Conservation (phyloP, 1,140 invertebrate genomes). For the Trichoplusia ni region DNA sequence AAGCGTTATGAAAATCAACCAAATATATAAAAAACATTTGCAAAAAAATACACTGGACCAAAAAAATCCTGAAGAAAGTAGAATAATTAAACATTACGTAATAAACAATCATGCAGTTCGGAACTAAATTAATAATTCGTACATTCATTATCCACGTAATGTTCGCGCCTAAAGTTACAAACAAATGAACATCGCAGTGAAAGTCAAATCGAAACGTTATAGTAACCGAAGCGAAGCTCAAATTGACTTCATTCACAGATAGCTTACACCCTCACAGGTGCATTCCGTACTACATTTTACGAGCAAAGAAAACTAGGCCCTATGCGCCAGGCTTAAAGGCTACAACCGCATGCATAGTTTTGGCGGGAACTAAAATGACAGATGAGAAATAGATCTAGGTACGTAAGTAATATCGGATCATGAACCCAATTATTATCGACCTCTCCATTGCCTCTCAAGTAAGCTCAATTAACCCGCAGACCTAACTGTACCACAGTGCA, state of each 20-base stretch:
- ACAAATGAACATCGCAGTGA: too few relatives aligned
- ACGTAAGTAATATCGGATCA: constrained; percentile 4
- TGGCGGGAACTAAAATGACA: background rate
- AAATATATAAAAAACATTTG: too few relatives aligned
- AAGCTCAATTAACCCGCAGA: background rate
- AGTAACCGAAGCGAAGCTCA: background rate
- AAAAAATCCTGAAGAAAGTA: too few relatives aligned
- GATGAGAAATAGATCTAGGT: background rate
- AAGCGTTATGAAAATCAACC: too few relatives aligned
- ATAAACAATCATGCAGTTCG: too few relatives aligned
- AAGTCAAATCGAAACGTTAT: too few relatives aligned
- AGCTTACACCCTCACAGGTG: background rate
- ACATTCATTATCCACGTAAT: too few relatives aligned
- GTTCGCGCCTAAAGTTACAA: too few relatives aligned
- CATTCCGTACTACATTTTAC: background rate
- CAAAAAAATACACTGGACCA: too few relatives aligned
- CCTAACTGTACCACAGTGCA: background rate
- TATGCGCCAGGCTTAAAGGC: background rate
- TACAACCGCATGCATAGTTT: background rate
- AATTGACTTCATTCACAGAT: background rate
- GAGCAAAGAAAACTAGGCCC: background rate
- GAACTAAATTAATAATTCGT: too few relatives aligned
- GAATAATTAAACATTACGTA: too few relatives aligned
- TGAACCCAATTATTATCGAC: constrained; percentile 20
- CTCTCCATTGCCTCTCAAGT: constrained; percentile 19